Conservation (phyloP, 2,113 vertebrate species). For the cat (Felis catus) region DNA sequence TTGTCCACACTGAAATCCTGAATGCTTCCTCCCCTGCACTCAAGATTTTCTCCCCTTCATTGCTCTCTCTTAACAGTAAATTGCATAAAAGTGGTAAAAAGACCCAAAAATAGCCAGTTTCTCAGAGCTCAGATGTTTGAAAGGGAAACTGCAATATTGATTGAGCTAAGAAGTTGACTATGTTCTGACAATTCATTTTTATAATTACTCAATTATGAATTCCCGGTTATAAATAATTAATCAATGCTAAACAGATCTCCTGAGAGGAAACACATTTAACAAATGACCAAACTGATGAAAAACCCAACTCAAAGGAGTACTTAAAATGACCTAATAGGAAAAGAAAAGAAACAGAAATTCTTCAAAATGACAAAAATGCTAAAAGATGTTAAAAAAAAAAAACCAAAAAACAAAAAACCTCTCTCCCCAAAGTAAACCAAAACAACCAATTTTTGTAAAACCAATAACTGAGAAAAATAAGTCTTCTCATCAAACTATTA, state of each 20-base stretch:
- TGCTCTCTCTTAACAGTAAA: conserved; percentile 42
- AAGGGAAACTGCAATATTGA: conserved; percentile 11
- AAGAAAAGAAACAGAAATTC: not conserved
- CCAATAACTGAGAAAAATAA: not conserved
- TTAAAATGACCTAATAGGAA: not conserved
- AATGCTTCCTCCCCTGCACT: not conserved
- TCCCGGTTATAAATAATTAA: conserved; percentile 46
- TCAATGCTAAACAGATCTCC: not conserved
- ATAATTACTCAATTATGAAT: conserved; percentile 35
- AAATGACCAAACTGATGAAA: not conserved
- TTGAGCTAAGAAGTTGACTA: not conserved
- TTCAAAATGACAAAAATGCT: not conserved
- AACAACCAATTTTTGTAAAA: not conserved
- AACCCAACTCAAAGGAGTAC: not conserved
- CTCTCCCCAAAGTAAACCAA: not conserved
- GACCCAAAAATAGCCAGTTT: not conserved
- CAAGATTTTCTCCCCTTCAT: conserved; percentile 17
- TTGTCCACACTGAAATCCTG: conserved; percentile 31
- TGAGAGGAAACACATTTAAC: not conserved
- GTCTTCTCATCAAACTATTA: not conserved
- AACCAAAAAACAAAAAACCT: not conserved
- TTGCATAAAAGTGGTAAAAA: conserved; percentile 34
- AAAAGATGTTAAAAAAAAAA: not conserved
- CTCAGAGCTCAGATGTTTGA: not conserved
- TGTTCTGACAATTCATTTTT: not conserved